These are phyloP conservation scores for Mythimna ferrago DNA, from an alignment of 2,888 invertebrate genomes.

Conservation along the genomic window DNA sequence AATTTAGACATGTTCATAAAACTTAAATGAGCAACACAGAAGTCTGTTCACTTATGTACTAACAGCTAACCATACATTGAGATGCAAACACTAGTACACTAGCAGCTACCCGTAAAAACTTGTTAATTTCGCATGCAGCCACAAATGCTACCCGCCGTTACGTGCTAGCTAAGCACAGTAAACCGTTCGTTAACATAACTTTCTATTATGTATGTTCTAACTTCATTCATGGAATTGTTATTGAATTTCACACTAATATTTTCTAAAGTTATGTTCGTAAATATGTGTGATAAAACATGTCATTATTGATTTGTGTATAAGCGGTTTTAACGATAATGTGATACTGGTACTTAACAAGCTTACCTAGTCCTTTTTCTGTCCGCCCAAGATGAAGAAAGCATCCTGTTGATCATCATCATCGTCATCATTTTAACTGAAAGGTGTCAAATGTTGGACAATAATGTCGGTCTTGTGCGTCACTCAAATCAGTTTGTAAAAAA, in stretches of 20 bases:
- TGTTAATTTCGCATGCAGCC: slow-evolving; percentile 54
- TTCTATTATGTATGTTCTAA: slow-evolving; percentile 23
- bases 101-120: slow-evolving; percentile 49
- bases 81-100: slow-evolving; percentile 29
- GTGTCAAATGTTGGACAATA: too few species aligned
- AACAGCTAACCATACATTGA: slow-evolving; percentile 28
- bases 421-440: too few species aligned
- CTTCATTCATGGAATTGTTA: slow-evolving; percentile 21
- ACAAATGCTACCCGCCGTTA: slow-evolving; percentile 48
- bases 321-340: neutral
- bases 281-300: neutral
- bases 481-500: too few species aligned
- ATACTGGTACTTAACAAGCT: too few species aligned
- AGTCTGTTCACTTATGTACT: slow-evolving; percentile 1
- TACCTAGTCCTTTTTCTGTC: too few species aligned
- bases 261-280: neutral
- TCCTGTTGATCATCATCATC: too few species aligned
- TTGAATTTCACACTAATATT: slow-evolving; percentile 8
- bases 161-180: slow-evolving; percentile 34
- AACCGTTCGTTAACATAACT: slow-evolving; percentile 51
- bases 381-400: too few species aligned
- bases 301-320: neutral
- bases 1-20: neutral
- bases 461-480: too few species aligned
- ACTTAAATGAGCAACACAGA: slow-evolving; percentile 13